These are phyloP conservation scores for Patella caerulea DNA, from an alignment of 2,888 invertebrate species.

Conservation along the genomic window DNA sequence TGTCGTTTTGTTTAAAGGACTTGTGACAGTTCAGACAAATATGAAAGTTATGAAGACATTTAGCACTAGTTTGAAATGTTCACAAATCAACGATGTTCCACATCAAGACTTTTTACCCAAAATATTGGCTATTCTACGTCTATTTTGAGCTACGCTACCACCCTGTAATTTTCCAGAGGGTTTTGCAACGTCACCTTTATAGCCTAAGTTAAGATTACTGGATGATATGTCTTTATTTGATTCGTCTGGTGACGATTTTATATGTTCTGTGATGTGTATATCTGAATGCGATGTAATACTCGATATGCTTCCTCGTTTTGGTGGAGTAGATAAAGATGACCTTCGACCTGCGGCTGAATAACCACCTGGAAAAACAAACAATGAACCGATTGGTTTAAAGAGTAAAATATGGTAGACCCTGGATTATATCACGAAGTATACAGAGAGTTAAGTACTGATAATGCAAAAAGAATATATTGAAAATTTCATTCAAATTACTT, in stretches of 20 bases:
- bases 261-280: not conserved
- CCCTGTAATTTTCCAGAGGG: conserved; percentile 16
- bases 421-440: no score
- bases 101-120: conserved; percentile 49
- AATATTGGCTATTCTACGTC: conserved; percentile 55
- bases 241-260: not conserved
- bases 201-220: not conserved
- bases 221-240: no score
- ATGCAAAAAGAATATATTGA: no score
- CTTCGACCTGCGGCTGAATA: conserved; percentile 24
- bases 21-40: no score
- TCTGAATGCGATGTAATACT: conserved; percentile 21
- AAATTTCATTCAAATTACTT: no score
- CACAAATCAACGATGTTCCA: no score
- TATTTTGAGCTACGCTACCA: conserved; percentile 45
- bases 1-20: no score
- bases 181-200: conserved; percentile 17
- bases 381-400: no score
- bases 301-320: conserved; percentile 24
- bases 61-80: no score
- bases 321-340: conserved; percentile 18
- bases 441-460: no score
- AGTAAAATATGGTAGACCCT: no score
- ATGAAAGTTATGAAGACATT: no score
- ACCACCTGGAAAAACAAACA: conserved; percentile 25